Evolutionary conservation across 2,888 invertebrate species (phyloP), one percentile per base, ranked within the genome.

Genomic region (Hemaris fuciformis): DNA sequence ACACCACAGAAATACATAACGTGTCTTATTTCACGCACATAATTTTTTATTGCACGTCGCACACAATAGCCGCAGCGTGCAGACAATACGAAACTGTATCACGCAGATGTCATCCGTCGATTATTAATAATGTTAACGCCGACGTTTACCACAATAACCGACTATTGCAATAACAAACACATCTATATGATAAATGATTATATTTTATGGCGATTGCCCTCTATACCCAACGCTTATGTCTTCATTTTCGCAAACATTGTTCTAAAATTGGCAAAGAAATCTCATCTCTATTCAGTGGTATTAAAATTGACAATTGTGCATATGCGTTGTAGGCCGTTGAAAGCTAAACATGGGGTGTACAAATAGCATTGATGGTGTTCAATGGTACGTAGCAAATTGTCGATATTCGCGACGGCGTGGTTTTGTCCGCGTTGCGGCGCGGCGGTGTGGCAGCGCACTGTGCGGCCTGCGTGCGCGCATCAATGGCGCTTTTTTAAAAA

Each of bases 381-480:
- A 91, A 91, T 92, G 90, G 91, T 68, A 89, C 85, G 90, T 83
- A 89, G 84, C 89, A 88, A 91, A 91, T 91, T 89, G 89, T 88
- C 89, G 89, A 90, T 91, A 83, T 84, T 82, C 78, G 84, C 72
- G 42, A 41, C 13, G 80, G 80, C 66, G 68, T 72, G 82, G 83
- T 88, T 87, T 84, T 85, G 83, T 80, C 76, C 74, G n/a, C n/a
- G n/a, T n/a, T n/a, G 63, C 46, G 38, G 61, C 64, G 67, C 68
- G 67, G 74, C 67, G 66, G 68, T 62, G 61, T 62, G 61, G 71
- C 60, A 74, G 73, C 77, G 23, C 79, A 74, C 77, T 75, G 81
- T 81, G 81, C 79, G 74, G 77, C 72, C 75, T 73, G 72, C 77
- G 75, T 67, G 69, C 68, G 71, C 75, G 75, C 76, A 74, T 70